Evolutionary conservation across 2,888 invertebrate genomes (phyloP).

Genomic region (Polyploca ridens): DNA sequence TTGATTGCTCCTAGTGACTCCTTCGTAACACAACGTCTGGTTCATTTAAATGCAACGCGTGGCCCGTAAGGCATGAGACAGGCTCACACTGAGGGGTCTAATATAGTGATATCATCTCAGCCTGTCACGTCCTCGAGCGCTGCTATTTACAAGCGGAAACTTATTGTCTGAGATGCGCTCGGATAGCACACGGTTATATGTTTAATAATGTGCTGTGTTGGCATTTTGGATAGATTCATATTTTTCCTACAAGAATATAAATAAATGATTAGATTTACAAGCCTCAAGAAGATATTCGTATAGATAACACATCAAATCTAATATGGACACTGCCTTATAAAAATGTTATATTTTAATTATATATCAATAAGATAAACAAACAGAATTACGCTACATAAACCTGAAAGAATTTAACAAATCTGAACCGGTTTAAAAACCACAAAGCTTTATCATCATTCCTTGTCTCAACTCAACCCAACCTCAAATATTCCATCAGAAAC

Average conservation of each 20-base stretch:
- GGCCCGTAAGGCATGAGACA: constrained; percentile 27
- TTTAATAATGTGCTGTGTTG: constrained; percentile 7
- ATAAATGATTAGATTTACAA: not conserved
- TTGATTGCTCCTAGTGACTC: not conserved
- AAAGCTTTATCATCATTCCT: not conserved
- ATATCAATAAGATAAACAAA: not conserved
- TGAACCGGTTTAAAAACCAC: not conserved
- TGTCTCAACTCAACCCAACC: not conserved
- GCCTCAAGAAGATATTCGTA: too few relatives aligned
- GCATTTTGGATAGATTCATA: not conserved
- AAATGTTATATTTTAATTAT: too few relatives aligned
- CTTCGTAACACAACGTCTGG: constrained; percentile 18
- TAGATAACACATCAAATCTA: too few relatives aligned
- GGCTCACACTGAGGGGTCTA: constrained; percentile 23
- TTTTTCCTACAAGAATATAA: not conserved
- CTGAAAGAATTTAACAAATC: not conserved
- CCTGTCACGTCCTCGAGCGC: constrained; percentile 40
- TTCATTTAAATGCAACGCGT: constrained; percentile 53
- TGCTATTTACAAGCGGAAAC: constrained; percentile 48
- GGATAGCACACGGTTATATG: not conserved
- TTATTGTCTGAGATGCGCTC: constrained; percentile 39
- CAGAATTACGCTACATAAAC: not conserved
- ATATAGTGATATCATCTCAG: constrained; percentile 50
- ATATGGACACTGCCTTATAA: too few relatives aligned
- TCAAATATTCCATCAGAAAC: constrained; percentile 25